phyloP scores from a whole-genome alignment of 2,113 vertebrate species.

The Mesoclemmys tuberculata region DNA sequence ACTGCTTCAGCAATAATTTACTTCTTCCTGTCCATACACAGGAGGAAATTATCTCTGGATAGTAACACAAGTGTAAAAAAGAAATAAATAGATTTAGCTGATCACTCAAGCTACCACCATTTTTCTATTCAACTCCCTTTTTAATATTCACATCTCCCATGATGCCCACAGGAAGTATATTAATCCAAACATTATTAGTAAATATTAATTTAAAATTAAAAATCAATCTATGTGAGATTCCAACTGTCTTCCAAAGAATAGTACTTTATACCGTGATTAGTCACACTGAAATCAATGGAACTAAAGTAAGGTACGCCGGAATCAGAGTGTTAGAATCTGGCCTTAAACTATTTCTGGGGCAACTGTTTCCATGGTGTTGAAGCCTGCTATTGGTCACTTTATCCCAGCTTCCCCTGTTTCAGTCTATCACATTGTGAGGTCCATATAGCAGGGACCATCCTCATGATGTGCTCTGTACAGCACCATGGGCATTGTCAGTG shows the following conservation, averaged over 20 bases:
- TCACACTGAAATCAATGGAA: neutral
- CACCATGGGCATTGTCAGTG: neutral
- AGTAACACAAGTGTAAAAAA: neutral
- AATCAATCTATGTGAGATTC: neutral
- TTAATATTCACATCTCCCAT: neutral
- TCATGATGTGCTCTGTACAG: neutral
- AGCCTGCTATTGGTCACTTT: neutral
- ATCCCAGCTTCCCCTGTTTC: neutral
- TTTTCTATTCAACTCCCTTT: neutral
- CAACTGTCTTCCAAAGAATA: neutral
- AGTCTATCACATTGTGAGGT: neutral
- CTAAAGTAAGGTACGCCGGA: neutral
- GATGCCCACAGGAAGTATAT: neutral
- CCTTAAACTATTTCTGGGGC: neutral
- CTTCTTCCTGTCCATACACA: neutral
- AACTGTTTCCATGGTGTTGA: neutral
- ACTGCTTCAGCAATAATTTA: neutral
- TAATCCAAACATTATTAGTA: neutral
- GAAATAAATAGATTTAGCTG: neutral
- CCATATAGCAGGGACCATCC: neutral
- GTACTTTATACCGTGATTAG: neutral
- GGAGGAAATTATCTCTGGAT: neutral
- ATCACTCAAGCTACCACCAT: neutral
- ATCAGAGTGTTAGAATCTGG: neutral
- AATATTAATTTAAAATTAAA: neutral